A percentile compares a stretch with the other conserved stretches of the same genome.
phyloP scores from a whole-genome alignment of 1,140 invertebrate genomes.

The Zaprionus nigranus region DNA sequence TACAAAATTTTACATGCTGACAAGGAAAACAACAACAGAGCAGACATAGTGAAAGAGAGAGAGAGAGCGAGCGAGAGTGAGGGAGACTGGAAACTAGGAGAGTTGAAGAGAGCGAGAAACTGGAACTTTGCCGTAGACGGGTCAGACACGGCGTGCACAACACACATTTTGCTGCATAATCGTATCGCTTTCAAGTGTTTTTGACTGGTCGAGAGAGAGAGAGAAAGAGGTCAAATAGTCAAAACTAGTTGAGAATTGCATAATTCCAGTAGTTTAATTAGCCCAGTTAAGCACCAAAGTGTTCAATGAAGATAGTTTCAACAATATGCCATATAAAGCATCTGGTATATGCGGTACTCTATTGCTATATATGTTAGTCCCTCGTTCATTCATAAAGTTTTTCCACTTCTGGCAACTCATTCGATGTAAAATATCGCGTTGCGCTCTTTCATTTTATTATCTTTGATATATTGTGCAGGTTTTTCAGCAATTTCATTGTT shows the following conservation, averaged over 20 bases:
- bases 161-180: constrained; percentile 75
- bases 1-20: constrained; percentile 77
- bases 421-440: constrained; percentile 29
- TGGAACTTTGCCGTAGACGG: constrained; percentile 19
- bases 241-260: constrained; percentile 70
- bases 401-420: constrained; percentile 23
- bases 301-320: neutral
- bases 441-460: neutral
- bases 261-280: constrained; percentile 62
- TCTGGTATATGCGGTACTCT: neutral
- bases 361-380: constrained; percentile 15
- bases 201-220: constrained; percentile 23
- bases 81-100: constrained; percentile 16
- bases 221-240: constrained; percentile 8
- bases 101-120: constrained; percentile 25
- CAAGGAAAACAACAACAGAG: constrained; percentile 54
- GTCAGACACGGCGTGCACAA: constrained; percentile 37
- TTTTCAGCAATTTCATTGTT: constrained; percentile 76
- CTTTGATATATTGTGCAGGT: neutral
- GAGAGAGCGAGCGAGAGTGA: constrained; percentile 19
- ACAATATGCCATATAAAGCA: constrained; percentile 24
- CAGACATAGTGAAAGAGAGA: constrained; percentile 12
- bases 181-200: constrained; percentile 80
- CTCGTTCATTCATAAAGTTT: constrained; percentile 63
- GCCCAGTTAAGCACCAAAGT: constrained; percentile 33